Conservation (phyloP, 2,113 vertebrate genomes). For the Coturnix japonica region DNA sequence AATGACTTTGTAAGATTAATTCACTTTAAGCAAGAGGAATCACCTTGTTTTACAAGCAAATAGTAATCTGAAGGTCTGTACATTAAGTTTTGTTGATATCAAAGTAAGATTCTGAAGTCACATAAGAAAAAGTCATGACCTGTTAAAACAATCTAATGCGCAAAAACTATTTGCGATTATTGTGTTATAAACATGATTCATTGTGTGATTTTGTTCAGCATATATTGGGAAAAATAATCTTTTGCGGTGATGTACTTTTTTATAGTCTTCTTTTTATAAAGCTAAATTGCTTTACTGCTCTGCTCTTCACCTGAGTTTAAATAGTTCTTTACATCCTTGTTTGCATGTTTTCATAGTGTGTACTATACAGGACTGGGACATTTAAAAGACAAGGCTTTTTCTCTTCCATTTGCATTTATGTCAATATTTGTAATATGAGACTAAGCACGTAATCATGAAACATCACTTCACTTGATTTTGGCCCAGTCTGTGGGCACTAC, state of each 20-base stretch:
- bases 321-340: neutral
- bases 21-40: constrained; percentile 64
- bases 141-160: constrained; percentile 57
- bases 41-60: constrained; percentile 65
- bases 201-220: constrained; percentile 37
- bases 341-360: constrained; percentile 8
- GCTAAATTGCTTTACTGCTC: constrained; percentile 53
- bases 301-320: constrained; percentile 37
- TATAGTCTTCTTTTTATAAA: constrained; percentile 9
- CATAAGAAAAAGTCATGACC: constrained; percentile 67
- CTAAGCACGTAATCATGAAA: neutral
- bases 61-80: constrained; percentile 64
- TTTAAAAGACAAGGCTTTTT: neutral
- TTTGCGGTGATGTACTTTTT: neutral
- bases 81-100: constrained; percentile 50
- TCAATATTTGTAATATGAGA: neutral
- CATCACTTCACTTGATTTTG: neutral
- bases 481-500: accelerated
- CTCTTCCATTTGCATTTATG: neutral
- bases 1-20: constrained; percentile 52
- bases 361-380: neutral
- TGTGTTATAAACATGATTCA: constrained; percentile 61
- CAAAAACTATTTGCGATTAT: constrained; percentile 61
- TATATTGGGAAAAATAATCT: neutral
- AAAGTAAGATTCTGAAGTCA: constrained; percentile 49